These are phyloP conservation scores for Psylliodes chrysocephalus DNA, from an alignment of 2,888 invertebrate species.

Conservation along the genomic window DNA sequence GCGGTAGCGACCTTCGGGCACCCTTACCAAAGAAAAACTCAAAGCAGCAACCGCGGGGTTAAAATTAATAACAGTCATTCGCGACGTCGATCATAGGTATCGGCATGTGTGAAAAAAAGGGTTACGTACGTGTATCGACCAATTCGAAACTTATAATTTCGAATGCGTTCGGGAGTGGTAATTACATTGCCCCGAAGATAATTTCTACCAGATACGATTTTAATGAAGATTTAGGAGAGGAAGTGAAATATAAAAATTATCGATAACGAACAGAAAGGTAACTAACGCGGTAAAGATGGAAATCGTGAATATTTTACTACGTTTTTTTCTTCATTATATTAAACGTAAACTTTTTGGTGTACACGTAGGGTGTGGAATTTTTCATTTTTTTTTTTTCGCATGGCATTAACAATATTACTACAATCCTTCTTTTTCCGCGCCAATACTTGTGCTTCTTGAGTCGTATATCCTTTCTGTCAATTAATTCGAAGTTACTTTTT, in stretches of 20 bases:
- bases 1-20: conserved; percentile 50
- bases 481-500: no score
- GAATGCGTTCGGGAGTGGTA: conserved; percentile 17
- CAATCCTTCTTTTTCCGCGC: no score
- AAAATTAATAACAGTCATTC: conserved; percentile 29
- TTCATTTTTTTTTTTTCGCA: no score
- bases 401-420: no score
- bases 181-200: conserved; percentile 4
- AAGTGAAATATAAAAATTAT: neutral
- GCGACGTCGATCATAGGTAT: conserved; percentile 19
- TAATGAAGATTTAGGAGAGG: conserved; percentile 4
- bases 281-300: neutral
- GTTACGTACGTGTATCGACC: conserved; percentile 6
- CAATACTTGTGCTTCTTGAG: no score
- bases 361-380: no score
- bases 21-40: conserved; percentile 27
- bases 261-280: neutral
- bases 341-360: no score
- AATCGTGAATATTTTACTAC: no score
- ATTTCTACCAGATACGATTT: conserved; percentile 6
- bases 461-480: no score
- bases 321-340: no score
- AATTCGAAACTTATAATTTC: conserved; percentile 13
- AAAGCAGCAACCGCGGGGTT: neutral
- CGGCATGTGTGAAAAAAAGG: conserved; percentile 20